Base-by-base conservation (phyloP, 2,888 invertebrate genomes). In the Metalampra italica region DNA sequence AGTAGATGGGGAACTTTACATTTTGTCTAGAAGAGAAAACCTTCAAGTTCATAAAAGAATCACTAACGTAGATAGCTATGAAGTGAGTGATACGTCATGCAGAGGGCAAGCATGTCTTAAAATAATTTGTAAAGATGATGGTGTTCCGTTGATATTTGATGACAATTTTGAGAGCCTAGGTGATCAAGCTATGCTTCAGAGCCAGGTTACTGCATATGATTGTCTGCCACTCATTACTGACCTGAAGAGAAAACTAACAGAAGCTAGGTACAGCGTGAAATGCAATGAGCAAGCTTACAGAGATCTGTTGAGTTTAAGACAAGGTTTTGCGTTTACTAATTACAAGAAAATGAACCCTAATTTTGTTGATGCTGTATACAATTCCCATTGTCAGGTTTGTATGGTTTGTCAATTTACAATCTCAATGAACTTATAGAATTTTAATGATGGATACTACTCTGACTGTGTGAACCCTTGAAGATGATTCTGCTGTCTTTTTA, bases 141-240 rank as follows among this genome's bases (percentile, higher is more conserved):
- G 78, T 1, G 68, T 81, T 1, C 83, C 86, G 9, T 47, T 84
- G 7, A 54, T 71, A n/a, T 79, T 79, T 60, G 80, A 87, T 66
- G 76, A 80, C n/a, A 72, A 80, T 49, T 82, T 82, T 49, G 56
- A 74, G 32, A 64, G 58, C 14, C 50, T 73, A 9, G 64, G 62
- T 13, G 67, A 68, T 3, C 52, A 54, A 51, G 52, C 61, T 0
- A 44, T 54, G 14, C 34, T 53, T 3, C 39, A 56, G 4, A 47
- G 41, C 11, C 51, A 50, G 8, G 42, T 52, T 32, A 30, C 63
- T 9, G 52, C 53, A n/a, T 63, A 70, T 15, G 71, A 75, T 9
- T 57, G 64, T 0, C 46, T 65, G 3, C 74, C 79, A 1, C 53
- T 81, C 9, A 42, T 78, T 3, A 70, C 56, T 12, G 69, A 81